phyloP scores from a whole-genome alignment of 2,113 vertebrate species.

The Sarotherodon lohbergeri region DNA sequence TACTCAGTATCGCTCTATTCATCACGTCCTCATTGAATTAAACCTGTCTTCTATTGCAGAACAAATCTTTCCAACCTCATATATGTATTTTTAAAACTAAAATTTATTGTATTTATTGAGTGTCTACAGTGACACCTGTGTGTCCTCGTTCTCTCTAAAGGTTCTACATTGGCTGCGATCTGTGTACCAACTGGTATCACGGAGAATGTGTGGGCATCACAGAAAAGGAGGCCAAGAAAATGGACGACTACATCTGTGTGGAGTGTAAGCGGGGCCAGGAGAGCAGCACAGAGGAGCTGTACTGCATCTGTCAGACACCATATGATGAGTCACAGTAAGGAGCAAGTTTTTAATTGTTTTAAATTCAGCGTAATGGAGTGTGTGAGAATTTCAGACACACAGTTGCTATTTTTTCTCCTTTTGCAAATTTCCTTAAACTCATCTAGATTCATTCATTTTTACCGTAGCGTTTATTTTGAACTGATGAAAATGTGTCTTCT shows the following conservation, averaged over 20 bases:
- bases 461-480: background rate
- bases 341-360: background rate
- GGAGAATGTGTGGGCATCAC: constrained; percentile 99
- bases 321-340: constrained; percentile 76
- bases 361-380: background rate
- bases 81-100: background rate
- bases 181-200: constrained; percentile 99
- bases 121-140: background rate
- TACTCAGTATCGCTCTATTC: background rate
- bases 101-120: background rate
- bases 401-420: background rate
- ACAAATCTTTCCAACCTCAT: background rate
- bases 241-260: constrained; percentile 99
- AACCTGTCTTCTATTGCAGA: background rate
- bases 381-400: background rate
- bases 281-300: constrained; percentile 89
- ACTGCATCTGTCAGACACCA: constrained; percentile 75
- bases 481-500: background rate
- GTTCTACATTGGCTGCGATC: constrained; percentile 99
- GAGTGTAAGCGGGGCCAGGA: constrained; percentile 98
- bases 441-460: background rate
- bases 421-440: background rate
- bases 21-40: background rate
- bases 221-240: constrained; percentile 99
- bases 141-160: constrained; percentile 57